Base-by-base conservation (phyloP, 92 coral and sea anemone genomes). In the Anthopleura xanthogrammica region DNA sequence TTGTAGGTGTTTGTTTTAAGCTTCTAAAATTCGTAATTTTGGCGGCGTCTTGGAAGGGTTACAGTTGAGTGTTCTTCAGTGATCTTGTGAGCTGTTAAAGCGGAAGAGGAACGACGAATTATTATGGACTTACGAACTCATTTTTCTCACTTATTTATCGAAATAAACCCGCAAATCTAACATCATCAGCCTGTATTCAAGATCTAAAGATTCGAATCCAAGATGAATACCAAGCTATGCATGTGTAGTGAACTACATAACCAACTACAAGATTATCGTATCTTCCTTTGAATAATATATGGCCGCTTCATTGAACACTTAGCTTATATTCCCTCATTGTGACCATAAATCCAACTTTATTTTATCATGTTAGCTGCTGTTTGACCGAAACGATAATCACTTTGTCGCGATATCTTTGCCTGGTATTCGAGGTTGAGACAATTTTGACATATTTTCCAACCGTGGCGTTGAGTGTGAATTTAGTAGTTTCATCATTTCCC, bases 251-350 rank as follows among this genome's bases (percentile, higher is more conserved):
- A 68, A 68, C 74, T 12, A 22, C 74, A 68, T 29, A 68, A 2
- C 19, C 16, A 60, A 60, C 19, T 14, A 60, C 5, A 60, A 65
- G 12, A 11, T 22, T 65, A 9, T 16, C 29, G 36, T 23, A 7
- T 65, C 72, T 68, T 7, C 42, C 16, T 68, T 68, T 68, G 74
- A 68, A 68, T 68, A 68, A 68, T 68, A 36, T 22, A 68, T 68
- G 40, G 40, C 74, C 41, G 16, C 40, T 22, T 23, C 36, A 68
- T 29, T 62, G 70, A 62, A 23, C 36, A 20, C 29, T 62, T 29
- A 62, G 29, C 29, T 62, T 62, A 20, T 20, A n/a, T 62, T n/a
- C 70, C 14, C 29, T n/a, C 29, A 7, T 62, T n/a, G 1, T 62
- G 36, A 62, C 11, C 70, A 20, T 20, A 23, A 62, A 4, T n/a